These are phyloP conservation scores for Heteromormyrus szaboi DNA, from an alignment of 2,797 vertebrate genomes.

Conservation along the genomic window DNA sequence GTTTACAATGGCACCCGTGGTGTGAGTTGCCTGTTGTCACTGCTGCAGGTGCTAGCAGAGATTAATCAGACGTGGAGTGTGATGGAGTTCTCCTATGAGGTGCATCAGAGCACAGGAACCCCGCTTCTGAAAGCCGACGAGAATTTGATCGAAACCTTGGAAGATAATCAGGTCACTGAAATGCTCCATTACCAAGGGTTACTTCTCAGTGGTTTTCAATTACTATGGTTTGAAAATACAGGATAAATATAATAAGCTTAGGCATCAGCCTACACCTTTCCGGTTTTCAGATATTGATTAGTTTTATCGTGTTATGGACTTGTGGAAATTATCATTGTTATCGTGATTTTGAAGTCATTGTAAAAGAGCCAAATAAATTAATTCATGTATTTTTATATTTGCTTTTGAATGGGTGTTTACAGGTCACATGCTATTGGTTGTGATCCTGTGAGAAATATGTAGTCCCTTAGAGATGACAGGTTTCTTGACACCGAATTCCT, in stretches of 20 bases:
- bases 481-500: background rate
- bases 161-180: slow-evolving; percentile 63
- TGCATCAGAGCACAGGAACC: slow-evolving; percentile 49
- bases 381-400: background rate
- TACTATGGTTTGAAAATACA: background rate
- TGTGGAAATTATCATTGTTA: background rate
- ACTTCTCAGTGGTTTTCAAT: background rate
- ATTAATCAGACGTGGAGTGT: slow-evolving; percentile 64
- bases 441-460: background rate
- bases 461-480: background rate
- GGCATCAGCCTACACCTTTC: background rate
- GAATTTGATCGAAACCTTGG: slow-evolving; percentile 71
- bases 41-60: slow-evolving; percentile 59
- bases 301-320: background rate
- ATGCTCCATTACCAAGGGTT: background rate
- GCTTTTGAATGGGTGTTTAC: background rate
- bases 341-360: background rate
- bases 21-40: slow-evolving; percentile 31
- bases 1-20: background rate
- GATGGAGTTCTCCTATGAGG: slow-evolving; percentile 63
- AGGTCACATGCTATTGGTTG: background rate
- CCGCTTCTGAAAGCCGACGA: slow-evolving; percentile 69
- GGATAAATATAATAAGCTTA: background rate
- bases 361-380: background rate
- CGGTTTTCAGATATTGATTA: background rate